These are phyloP conservation scores for Phrynocephalus versicolor DNA, from an alignment of 2,113 vertebrate species.

Conservation along the genomic window DNA sequence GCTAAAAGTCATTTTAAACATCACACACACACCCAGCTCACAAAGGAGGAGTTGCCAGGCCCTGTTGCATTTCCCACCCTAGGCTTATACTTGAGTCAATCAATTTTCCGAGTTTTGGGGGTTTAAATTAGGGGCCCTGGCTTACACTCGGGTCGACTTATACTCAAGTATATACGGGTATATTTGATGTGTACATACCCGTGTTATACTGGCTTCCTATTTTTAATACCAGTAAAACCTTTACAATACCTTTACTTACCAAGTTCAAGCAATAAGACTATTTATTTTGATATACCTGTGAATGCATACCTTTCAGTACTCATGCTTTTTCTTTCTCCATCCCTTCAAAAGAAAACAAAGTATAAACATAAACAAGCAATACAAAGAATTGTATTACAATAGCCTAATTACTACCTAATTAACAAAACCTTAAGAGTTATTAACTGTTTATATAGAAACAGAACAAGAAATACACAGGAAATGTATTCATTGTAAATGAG, in stretches of 20 bases:
- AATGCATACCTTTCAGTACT: conserved; percentile 91
- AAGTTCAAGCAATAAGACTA: background rate
- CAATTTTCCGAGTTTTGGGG: no score
- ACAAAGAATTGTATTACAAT: background rate
- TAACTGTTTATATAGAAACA: background rate
- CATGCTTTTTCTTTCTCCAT: conserved; percentile 97
- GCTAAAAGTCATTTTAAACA: no score
- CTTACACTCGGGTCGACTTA: no score
- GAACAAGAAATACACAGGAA: background rate
- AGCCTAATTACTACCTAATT: background rate
- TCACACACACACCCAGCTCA: no score
- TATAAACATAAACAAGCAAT: no score
- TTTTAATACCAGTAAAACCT: background rate
- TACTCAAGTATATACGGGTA: no score
- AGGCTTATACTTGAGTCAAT: no score
- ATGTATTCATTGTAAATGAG: background rate
- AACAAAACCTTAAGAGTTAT: conserved; percentile 11
- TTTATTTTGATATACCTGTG: conserved; percentile 15
- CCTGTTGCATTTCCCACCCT: no score
- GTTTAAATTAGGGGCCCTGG: no score
- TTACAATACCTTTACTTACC: background rate
- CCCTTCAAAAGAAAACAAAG: conserved; percentile 75
- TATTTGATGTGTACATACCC: background rate
- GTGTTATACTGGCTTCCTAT: background rate
- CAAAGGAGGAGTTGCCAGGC: no score